Evolutionary conservation across 1,140 invertebrate species (phyloP).

Genomic region (Ips nitidus): DNA sequence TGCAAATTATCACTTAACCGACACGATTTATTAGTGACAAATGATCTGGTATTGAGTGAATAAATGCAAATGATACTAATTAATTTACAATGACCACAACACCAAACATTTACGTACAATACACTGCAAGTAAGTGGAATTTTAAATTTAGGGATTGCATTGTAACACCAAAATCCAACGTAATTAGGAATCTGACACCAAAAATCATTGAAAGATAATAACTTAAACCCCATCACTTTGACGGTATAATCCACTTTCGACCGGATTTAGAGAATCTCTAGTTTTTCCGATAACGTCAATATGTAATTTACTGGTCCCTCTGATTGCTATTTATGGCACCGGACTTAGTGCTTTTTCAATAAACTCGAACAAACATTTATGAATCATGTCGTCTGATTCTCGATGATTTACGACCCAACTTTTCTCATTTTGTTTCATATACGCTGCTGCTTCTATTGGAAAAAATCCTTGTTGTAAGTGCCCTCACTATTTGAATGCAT

Average conservation of each 20-base stretch:
- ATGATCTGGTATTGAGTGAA: conserved; percentile 28
- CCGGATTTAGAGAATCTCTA: conserved; percentile 44
- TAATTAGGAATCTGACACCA: not conserved
- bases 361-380: conserved; percentile 40
- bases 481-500: no score
- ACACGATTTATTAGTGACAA: conserved; percentile 27
- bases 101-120: conserved; percentile 7
- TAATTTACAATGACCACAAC: conserved; percentile 12
- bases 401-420: conserved; percentile 25
- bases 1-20: conserved; percentile 32
- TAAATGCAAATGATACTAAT: conserved; percentile 33
- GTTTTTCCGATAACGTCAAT: conserved; percentile 46
- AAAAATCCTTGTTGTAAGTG: no score
- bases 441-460: not conserved
- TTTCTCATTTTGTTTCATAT: conserved; percentile 34
- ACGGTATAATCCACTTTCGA: conserved; percentile 46
- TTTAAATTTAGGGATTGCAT: no score
- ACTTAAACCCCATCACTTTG: conserved; percentile 38
- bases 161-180: not conserved
- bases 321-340: conserved; percentile 46
- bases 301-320: conserved; percentile 46
- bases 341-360: conserved; percentile 44
- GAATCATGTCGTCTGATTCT: conserved; percentile 35
- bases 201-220: conserved; percentile 19
- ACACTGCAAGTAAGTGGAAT: not conserved